Conservation (phyloP, 2,113 vertebrate species). For the Dinomys branickii region DNA sequence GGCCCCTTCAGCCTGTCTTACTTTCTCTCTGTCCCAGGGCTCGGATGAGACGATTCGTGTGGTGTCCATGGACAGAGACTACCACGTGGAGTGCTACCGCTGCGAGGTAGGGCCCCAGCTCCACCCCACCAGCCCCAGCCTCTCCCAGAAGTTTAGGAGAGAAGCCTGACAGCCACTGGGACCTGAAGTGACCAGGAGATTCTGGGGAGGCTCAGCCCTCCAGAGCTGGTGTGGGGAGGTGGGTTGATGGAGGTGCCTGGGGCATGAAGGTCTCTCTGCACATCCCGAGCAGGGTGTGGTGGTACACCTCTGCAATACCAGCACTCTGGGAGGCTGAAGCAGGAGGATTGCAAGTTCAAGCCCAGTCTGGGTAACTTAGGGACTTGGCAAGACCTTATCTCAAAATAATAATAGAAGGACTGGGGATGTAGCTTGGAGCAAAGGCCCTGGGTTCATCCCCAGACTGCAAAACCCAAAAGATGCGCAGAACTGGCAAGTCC, state of each 20-base stretch:
- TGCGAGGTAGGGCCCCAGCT: slow-evolving; percentile 90
- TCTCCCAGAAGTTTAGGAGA: fast-evolving
- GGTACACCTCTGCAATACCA: neutral
- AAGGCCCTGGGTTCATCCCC: neutral
- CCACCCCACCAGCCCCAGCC: neutral
- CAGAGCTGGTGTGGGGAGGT: neutral
- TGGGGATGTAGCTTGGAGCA: neutral
- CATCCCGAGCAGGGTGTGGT: neutral
- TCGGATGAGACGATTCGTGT: slow-evolving; percentile 98
- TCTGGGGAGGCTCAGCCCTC: neutral
- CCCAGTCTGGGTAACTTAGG: neutral
- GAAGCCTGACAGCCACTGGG: neutral
- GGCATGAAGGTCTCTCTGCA: neutral
- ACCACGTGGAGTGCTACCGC: slow-evolving; percentile 96
- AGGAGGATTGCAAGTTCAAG: neutral
- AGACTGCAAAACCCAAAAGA: neutral
- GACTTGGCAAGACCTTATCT: neutral
- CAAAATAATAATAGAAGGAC: neutral
- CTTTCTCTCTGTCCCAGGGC: slow-evolving; percentile 87
- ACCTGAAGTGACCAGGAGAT: fast-evolving
- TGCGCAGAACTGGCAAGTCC: neutral
- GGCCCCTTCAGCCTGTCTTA: neutral
- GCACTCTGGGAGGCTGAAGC: neutral
- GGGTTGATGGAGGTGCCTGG: neutral
- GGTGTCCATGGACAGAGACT: slow-evolving; percentile 98